A percentile compares a stretch with the other conserved stretches of the same genome.
phyloP scores from a whole-genome alignment of 1,140 invertebrate genomes.

The Mamestra configurata region DNA sequence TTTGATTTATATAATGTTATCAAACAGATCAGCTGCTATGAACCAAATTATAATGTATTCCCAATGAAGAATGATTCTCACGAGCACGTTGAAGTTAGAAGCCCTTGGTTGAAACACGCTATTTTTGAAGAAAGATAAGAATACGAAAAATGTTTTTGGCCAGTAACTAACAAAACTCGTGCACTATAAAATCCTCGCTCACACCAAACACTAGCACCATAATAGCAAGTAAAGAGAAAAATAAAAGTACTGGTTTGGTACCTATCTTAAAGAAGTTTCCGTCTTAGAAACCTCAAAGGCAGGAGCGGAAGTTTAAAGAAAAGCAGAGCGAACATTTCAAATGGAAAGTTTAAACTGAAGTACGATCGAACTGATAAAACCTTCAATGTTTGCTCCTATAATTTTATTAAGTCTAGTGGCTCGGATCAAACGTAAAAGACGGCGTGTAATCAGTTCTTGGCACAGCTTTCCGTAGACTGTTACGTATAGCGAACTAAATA shows the following conservation, averaged over 20 bases:
- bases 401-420: slow-evolving; percentile 64
- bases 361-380: slow-evolving; percentile 66
- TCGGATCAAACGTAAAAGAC: slow-evolving; percentile 51
- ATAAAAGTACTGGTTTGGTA: slow-evolving; percentile 63
- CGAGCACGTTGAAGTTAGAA: too few species aligned
- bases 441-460: slow-evolving; percentile 37
- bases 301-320: slow-evolving; percentile 70
- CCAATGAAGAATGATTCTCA: too few species aligned
- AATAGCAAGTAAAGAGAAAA: slow-evolving; percentile 59
- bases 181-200: background rate
- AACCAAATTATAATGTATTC: too few species aligned
- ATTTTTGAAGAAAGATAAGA: background rate
- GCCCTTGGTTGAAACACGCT: too few species aligned
- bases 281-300: slow-evolving; percentile 73
- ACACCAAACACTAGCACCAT: slow-evolving; percentile 49
- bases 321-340: slow-evolving; percentile 67
- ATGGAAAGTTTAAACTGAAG: slow-evolving; percentile 68
- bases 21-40: too few species aligned
- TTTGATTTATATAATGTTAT: too few species aligned
- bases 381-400: slow-evolving; percentile 62
- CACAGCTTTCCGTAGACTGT: background rate
- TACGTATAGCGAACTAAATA: slow-evolving; percentile 3
- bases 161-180: background rate
- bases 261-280: slow-evolving; percentile 67
- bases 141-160: background rate